Evolutionary conservation across 2,888 invertebrate species (phyloP).

Genomic region (Didymodactylos carnosus): DNA sequence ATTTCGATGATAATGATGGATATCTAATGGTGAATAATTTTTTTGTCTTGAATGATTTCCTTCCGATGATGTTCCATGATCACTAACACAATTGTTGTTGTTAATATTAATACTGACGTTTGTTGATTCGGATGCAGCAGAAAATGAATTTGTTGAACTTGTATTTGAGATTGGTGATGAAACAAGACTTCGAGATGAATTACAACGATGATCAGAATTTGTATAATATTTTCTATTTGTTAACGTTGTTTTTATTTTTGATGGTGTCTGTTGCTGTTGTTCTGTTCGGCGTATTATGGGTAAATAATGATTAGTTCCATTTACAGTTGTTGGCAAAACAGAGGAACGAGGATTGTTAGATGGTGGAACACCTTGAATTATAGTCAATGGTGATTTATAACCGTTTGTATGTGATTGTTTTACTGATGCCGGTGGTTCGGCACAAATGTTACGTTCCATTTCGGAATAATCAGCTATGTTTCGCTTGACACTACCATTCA

Average conservation of each 20-base stretch:
- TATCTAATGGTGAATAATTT: too few species aligned
- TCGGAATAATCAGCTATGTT: not conserved
- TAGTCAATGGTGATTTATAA: too few species aligned
- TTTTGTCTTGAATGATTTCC: too few species aligned
- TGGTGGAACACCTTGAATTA: too few species aligned
- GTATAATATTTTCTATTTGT: not conserved
- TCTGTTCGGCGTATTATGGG: not conserved
- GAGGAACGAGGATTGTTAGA: too few species aligned
- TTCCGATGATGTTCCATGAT: not conserved
- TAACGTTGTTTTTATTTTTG: not conserved
- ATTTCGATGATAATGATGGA: too few species aligned
- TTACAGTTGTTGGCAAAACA: not conserved
- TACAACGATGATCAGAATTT: not conserved
- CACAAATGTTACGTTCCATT: not conserved
- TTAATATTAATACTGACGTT: too few species aligned
- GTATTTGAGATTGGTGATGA: too few species aligned
- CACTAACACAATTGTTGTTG: not conserved
- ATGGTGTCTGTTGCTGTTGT: not conserved
- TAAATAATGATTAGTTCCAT: not conserved
- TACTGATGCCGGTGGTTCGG: not conserved
- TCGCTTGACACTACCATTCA: not conserved
- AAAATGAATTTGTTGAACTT: not conserved
- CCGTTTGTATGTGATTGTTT: not conserved
- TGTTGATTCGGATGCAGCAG: not conserved
- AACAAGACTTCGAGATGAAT: too few species aligned